Evolutionary conservation across 2,888 invertebrate species (phyloP).

Genomic region (Habroteleia sp.): DNA sequence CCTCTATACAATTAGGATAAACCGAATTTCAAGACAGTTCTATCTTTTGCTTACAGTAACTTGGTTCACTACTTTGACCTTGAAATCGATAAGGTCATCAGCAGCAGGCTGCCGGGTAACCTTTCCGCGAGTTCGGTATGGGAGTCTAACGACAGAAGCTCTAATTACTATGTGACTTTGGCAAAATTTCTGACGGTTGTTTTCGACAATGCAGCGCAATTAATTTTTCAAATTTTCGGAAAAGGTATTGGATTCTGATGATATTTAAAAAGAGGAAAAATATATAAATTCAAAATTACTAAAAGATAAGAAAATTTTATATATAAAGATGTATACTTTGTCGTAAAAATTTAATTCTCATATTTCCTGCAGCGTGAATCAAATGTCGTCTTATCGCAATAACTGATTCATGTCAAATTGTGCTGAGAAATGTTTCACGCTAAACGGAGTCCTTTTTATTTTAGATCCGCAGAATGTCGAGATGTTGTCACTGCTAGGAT

Average conservation of each 20-base stretch:
- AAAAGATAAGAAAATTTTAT: too few relatives aligned
- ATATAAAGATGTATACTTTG: too few relatives aligned
- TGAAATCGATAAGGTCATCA: slow-evolving; percentile 70
- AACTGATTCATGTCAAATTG: slow-evolving; percentile 23
- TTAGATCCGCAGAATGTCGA: slow-evolving; percentile 62
- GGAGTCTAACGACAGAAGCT: slow-evolving; percentile 60
- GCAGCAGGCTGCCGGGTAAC: slow-evolving; percentile 62
- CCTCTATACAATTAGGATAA: too few relatives aligned
- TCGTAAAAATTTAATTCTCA: too few relatives aligned
- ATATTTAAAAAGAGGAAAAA: too few relatives aligned
- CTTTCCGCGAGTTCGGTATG: slow-evolving; percentile 66
- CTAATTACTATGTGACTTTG: slow-evolving; percentile 69
- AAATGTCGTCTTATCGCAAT: slow-evolving; percentile 2
- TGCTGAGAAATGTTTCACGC: slow-evolving; percentile 16
- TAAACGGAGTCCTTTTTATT: slow-evolving; percentile 38
- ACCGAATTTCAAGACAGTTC: too few relatives aligned
- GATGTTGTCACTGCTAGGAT: slow-evolving; percentile 72
- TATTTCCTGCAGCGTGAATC: background rate
- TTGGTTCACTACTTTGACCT: slow-evolving; percentile 70
- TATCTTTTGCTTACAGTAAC: slow-evolving; percentile 59
- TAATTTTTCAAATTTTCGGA: slow-evolving; percentile 55
- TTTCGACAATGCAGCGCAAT: slow-evolving; percentile 66
- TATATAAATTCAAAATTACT: too few relatives aligned
- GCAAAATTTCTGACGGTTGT: slow-evolving; percentile 69
- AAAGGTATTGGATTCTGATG: slow-evolving; percentile 40